Conservation (phyloP, 2,113 vertebrate genomes). For the Marcusenius ussheri region DNA sequence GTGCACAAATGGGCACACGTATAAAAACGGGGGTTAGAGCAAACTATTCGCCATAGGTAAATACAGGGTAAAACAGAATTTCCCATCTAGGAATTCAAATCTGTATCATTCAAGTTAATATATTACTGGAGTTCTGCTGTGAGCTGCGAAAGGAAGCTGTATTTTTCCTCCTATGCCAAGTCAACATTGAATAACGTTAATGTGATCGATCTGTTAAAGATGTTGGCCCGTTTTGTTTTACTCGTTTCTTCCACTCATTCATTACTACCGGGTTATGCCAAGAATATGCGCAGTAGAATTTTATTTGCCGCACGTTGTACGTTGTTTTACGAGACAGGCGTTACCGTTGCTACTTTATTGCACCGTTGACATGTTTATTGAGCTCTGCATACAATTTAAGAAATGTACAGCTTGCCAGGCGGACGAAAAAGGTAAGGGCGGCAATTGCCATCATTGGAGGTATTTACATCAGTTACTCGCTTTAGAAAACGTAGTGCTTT, state of each 20-base stretch:
- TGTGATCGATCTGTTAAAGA: not conserved
- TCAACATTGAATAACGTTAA: not conserved
- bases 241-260: not conserved
- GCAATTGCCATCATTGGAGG: not conserved
- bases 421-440: not conserved
- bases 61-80: not conserved
- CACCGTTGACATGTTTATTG: not conserved
- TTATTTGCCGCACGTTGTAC: not conserved
- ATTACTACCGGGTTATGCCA: conserved; percentile 3
- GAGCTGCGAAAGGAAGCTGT: not conserved
- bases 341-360: not conserved
- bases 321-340: not conserved
- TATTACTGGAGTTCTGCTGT: not conserved
- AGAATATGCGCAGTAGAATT: not conserved
- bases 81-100: not conserved
- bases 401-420: not conserved
- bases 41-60: not conserved
- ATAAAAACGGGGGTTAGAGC: not conserved
- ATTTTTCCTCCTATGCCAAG: not conserved
- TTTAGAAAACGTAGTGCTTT: not conserved
- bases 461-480: not conserved
- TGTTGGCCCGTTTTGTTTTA: not conserved
- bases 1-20: not conserved
- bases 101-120: not conserved
- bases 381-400: not conserved